A percentile compares a stretch with the other conserved stretches of the same genome.
Conservation (phyloP, 2,797 vertebrate genomes). For the Semotilus atromaculatus region DNA sequence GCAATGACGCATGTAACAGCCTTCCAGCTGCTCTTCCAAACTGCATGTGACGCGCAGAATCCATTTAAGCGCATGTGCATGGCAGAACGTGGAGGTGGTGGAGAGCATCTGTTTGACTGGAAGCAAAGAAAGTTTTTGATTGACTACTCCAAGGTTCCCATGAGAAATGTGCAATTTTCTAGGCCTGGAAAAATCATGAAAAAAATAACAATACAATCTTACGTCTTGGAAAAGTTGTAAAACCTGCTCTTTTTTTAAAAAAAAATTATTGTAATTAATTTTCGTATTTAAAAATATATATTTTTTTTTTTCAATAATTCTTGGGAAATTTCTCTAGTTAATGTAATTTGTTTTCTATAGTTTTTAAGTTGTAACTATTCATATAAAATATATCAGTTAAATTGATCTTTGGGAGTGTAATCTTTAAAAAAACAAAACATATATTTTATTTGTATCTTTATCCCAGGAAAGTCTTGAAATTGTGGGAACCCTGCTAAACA, state of each 20-base stretch:
- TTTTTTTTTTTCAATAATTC: background rate
- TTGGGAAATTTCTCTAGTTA: background rate
- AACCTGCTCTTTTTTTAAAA: background rate
- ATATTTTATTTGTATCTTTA: background rate
- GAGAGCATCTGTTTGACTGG: constrained; percentile 38
- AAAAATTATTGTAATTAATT: no score
- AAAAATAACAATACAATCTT: background rate
- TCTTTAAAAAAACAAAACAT: background rate
- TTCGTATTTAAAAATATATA: no score
- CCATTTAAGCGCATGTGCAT: constrained; percentile 41
- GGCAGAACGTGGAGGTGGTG: constrained; percentile 20
- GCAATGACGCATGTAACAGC: constrained; percentile 50
- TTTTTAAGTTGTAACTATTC: background rate
- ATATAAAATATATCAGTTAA: background rate
- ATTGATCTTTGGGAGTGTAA: background rate
- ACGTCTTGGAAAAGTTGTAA: background rate
- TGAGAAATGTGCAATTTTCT: background rate
- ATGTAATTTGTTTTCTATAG: background rate
- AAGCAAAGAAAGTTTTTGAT: background rate
- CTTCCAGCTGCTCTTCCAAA: constrained; percentile 36
- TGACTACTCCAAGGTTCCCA: background rate
- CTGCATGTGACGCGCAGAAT: constrained; percentile 34
- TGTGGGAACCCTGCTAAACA: background rate
- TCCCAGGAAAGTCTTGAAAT: background rate
- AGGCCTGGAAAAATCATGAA: background rate